phyloP scores from a whole-genome alignment of 1,140 invertebrate species.

The Drosophila biarmipes region DNA sequence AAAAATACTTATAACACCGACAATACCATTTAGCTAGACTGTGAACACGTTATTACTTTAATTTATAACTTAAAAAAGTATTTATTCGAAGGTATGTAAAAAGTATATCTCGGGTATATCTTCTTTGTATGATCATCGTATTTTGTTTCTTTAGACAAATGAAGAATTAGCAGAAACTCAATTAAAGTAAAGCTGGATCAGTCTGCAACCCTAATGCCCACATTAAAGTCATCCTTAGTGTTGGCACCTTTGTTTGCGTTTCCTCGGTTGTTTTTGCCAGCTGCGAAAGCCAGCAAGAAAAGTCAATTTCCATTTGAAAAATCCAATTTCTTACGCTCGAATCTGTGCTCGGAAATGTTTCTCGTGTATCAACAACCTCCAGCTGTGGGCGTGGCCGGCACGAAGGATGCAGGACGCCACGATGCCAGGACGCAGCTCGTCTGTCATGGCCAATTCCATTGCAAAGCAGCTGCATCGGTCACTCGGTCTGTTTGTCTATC shows the following conservation, averaged over 20 bases:
- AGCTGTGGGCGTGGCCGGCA: conserved; percentile 7
- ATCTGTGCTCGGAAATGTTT: conserved; percentile 37
- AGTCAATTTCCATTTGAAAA: conserved; percentile 56
- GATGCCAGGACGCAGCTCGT: background rate
- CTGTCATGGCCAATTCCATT: conserved; percentile 42
- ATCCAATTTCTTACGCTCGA: conserved; percentile 52
- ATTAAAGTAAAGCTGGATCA: background rate
- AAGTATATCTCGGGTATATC: too few relatives aligned
- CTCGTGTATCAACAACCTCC: conserved; percentile 46
- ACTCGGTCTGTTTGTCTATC: conserved; percentile 47
- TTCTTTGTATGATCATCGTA: too few relatives aligned
- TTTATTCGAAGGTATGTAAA: too few relatives aligned
- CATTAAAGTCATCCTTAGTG: conserved; percentile 7
- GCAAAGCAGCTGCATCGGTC: conserved; percentile 38
- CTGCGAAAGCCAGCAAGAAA: conserved; percentile 12
- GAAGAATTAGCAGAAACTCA: background rate
- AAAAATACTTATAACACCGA: too few relatives aligned
- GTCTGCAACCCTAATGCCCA: conserved; percentile 2
- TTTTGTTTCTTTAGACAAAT: background rate
- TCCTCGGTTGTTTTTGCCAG: conserved; percentile 8
- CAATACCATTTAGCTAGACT: too few relatives aligned
- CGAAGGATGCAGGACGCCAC: background rate
- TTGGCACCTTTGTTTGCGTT: conserved; percentile 11
- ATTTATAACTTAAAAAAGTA: too few relatives aligned
- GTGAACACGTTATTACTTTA: too few relatives aligned